Percentiles rank a stretch among this genome's conserved stretches.
Conservation (phyloP, 2,888 invertebrate species). For the Drosophila conformis region DNA sequence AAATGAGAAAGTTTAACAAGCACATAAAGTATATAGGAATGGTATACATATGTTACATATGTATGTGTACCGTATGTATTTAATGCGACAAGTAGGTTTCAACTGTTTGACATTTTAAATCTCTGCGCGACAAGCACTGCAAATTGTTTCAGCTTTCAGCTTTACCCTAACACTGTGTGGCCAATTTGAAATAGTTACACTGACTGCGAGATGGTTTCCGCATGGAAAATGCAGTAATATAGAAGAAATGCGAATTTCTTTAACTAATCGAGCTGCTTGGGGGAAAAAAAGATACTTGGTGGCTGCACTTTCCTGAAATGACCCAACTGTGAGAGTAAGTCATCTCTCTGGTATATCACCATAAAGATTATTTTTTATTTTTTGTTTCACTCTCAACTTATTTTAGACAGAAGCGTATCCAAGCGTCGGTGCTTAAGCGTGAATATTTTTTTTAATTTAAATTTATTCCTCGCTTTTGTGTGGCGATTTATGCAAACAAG, state of each 20-base stretch:
- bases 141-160: constrained; percentile 2
- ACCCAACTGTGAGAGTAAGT: not conserved
- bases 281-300: not conserved
- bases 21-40: constrained; percentile 3
- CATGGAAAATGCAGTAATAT: not conserved
- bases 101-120: constrained; percentile 15
- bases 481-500: constrained; percentile 21
- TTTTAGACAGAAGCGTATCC: not conserved
- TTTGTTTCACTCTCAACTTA: not conserved
- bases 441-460: not conserved
- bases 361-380: too few relatives aligned
- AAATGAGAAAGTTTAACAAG: constrained; percentile 35
- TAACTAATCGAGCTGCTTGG: not conserved
- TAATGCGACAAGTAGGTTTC: not conserved
- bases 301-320: not conserved
- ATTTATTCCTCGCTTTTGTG: not conserved
- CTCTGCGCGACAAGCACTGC: constrained; percentile 22
- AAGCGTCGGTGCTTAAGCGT: not conserved
- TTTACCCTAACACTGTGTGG: not conserved
- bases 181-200: not conserved
- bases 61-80: too few relatives aligned
- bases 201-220: not conserved
- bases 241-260: not conserved
- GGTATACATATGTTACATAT: not conserved
- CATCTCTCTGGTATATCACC: too few relatives aligned